Conservation (phyloP, 2,113 vertebrate genomes). For the Thymallus thymallus region DNA sequence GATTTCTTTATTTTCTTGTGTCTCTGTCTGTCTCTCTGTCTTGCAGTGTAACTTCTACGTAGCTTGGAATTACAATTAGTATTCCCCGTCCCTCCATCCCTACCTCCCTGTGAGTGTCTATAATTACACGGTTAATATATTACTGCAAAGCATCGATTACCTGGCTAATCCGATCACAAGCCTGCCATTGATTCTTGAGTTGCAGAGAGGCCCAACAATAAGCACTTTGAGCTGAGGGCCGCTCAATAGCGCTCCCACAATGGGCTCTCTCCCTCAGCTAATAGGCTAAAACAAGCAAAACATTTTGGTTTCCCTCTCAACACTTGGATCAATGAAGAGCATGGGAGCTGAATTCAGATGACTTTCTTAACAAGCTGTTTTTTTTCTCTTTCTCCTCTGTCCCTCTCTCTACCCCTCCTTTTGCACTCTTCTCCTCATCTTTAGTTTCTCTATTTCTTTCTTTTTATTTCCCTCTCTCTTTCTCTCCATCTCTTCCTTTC, state of each 20-base stretch:
- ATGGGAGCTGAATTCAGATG: constrained; percentile 86
- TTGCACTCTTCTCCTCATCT: not conserved
- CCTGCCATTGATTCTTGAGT: constrained; percentile 88
- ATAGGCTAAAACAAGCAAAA: constrained; percentile 97
- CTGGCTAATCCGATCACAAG: constrained; percentile 93
- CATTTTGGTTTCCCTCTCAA: constrained; percentile 90
- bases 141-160: constrained; percentile 92
- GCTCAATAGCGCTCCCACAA: constrained; percentile 89
- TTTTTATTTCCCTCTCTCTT: not conserved
- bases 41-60: no score
- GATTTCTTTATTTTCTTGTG: constrained; percentile 71
- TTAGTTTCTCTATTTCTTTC: not conserved
- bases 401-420: no score
- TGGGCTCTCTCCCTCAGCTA: constrained; percentile 85
- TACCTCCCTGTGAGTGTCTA: constrained; percentile 62
- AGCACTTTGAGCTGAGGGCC: constrained; percentile 83
- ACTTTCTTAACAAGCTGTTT: constrained; percentile 72
- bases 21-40: not conserved
- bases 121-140: constrained; percentile 99
- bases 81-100: not conserved
- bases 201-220: constrained; percentile 77
- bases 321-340: constrained; percentile 84
- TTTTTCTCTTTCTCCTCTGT: not conserved
- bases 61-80: no score
- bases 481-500: constrained; percentile 13